These are phyloP conservation scores for Chloroceryle aenea DNA, from an alignment of 2,113 vertebrate species.

Conservation along the genomic window DNA sequence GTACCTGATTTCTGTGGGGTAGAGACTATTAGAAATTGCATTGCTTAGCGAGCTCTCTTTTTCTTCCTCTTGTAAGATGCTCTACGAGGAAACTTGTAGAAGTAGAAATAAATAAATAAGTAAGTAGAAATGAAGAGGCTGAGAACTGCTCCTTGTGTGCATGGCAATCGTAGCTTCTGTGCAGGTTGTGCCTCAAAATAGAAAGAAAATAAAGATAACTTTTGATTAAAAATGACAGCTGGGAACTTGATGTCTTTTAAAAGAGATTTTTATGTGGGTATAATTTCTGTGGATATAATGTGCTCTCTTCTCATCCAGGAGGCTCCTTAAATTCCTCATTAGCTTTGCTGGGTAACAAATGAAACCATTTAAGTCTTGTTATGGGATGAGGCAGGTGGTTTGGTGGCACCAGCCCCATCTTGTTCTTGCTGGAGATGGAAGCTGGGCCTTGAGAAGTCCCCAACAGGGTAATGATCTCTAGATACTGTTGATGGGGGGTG, in stretches of 20 bases:
- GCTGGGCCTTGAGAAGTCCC: not conserved
- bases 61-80: not conserved
- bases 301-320: not conserved
- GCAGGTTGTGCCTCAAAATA: rapidly evolving
- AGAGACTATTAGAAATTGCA: not conserved
- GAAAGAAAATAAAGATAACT: not conserved
- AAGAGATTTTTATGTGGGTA: not conserved
- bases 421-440: not conserved
- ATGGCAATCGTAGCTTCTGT: rapidly evolving
- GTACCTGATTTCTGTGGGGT: not conserved
- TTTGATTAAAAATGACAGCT: not conserved
- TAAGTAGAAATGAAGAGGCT: not conserved
- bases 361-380: not conserved
- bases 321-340: rapidly evolving
- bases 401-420: rapidly evolving
- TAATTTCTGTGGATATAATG: not conserved
- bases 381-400: not conserved
- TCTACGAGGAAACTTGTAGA: not conserved
- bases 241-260: not conserved
- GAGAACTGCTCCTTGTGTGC: not conserved
- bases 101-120: not conserved
- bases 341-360: not conserved
- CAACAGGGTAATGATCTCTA: rapidly evolving
- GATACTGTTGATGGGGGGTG: not conserved
- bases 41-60: rapidly evolving